A percentile compares a stretch with the other conserved stretches of the same genome.
Evolutionary conservation across 2,888 invertebrate species (phyloP).

Genomic region (Elmis aenea): DNA sequence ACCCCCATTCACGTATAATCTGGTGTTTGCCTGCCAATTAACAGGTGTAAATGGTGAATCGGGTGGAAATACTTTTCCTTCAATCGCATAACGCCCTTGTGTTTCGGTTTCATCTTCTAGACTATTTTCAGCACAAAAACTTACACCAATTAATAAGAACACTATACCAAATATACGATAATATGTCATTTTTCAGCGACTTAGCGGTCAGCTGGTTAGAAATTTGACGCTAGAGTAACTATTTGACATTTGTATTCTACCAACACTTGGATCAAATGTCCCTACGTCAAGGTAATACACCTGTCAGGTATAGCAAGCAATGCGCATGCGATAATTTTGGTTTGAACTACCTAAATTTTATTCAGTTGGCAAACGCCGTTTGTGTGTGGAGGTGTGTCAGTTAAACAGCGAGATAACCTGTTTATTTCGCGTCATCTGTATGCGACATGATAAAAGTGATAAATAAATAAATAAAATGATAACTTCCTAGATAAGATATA

Average conservation of each 20-base stretch:
- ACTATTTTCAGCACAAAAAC: constrained; percentile 8
- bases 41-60: constrained; percentile 54
- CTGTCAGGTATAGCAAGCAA: too few relatives aligned
- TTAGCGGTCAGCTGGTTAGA: too few relatives aligned
- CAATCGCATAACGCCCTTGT: constrained; percentile 62
- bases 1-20: constrained; percentile 82
- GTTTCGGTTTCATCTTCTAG: constrained; percentile 46
- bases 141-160: constrained; percentile 1
- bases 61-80: constrained; percentile 74
- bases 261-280: too few relatives aligned
- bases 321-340: too few relatives aligned
- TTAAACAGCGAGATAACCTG: not conserved
- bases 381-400: not conserved
- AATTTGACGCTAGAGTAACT: too few relatives aligned
- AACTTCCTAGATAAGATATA: too few relatives aligned
- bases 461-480: too few relatives aligned
- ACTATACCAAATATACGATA: constrained; percentile 2
- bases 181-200: too few relatives aligned
- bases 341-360: too few relatives aligned
- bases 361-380: not conserved
- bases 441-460: too few relatives aligned
- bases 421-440: not conserved
- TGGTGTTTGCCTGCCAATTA: constrained; percentile 74
- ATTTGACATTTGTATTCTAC: too few relatives aligned
- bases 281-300: too few relatives aligned